phyloP scores from a whole-genome alignment of 92 coral and sea anemone species.

The Phymanthus crucifer region DNA sequence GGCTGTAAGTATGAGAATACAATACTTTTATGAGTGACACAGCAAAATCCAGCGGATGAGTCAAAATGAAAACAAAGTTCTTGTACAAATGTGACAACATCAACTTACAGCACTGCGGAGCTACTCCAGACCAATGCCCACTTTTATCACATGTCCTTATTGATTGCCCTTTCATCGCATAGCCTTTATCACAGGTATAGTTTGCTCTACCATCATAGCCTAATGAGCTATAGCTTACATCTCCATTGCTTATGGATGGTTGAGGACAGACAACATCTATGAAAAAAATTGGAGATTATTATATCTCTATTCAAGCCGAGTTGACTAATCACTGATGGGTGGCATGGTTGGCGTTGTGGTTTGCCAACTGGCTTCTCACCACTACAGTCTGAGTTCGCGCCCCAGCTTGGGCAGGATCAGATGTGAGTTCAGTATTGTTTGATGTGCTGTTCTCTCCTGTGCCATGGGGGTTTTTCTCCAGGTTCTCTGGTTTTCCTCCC shows the following conservation, averaged over 20 bases:
- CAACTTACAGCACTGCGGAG: conserved; percentile 41
- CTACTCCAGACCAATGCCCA: conserved; percentile 15
- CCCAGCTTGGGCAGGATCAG: no score
- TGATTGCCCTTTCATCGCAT: conserved; percentile 4
- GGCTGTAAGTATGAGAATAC: no score
- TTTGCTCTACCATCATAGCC: conserved; percentile 29
- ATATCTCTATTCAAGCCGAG: background rate
- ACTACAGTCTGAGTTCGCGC: no score
- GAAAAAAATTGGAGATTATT: background rate
- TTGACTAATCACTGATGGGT: no score
- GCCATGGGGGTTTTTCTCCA: no score
- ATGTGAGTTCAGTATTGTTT: no score
- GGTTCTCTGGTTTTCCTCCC: no score
- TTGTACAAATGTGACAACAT: background rate
- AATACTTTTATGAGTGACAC: background rate
- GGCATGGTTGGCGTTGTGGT: no score
- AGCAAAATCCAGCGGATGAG: background rate
- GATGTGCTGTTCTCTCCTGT: no score
- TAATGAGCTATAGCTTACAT: conserved; percentile 3
- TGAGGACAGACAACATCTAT: conserved; percentile 27
- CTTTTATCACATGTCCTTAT: conserved; percentile 3
- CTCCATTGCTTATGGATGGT: conserved; percentile 39
- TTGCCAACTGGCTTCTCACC: background rate
- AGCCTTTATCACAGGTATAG: conserved; percentile 49
- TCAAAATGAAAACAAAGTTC: background rate